These are phyloP conservation scores for Eupsilia transversa DNA, from an alignment of 2,888 invertebrate species.

Conservation along the genomic window DNA sequence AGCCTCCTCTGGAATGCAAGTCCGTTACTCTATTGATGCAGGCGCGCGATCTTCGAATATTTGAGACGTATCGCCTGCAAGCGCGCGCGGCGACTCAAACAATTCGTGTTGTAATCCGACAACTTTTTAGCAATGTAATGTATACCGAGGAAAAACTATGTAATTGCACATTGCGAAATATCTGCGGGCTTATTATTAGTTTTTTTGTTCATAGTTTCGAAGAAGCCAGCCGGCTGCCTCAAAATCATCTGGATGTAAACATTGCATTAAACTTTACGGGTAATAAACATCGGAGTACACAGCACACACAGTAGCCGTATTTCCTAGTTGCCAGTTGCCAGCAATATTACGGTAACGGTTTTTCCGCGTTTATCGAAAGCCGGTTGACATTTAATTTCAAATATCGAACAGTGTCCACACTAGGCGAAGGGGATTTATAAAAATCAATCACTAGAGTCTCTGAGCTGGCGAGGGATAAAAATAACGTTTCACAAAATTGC, in stretches of 20 bases:
- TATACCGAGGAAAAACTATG: slow-evolving; percentile 59
- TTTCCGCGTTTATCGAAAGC: slow-evolving; percentile 6
- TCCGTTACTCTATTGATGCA: slow-evolving; percentile 69
- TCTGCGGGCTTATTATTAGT: slow-evolving; percentile 57
- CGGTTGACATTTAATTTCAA: slow-evolving; percentile 49
- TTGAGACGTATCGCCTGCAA: slow-evolving; percentile 66
- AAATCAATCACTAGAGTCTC: slow-evolving; percentile 49
- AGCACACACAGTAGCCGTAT: slow-evolving; percentile 16
- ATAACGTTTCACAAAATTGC: slow-evolving; percentile 45
- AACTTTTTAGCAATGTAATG: slow-evolving; percentile 65
- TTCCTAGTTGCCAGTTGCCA: slow-evolving; percentile 15
- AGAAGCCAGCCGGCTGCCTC: slow-evolving; percentile 51
- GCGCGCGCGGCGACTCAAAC: slow-evolving; percentile 63
- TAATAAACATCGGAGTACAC: slow-evolving; percentile 45
- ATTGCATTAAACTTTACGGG: slow-evolving; percentile 47
- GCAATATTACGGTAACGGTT: slow-evolving; percentile 18
- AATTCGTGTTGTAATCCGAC: slow-evolving; percentile 70
- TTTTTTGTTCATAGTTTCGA: slow-evolving; percentile 54
- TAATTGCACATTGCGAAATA: slow-evolving; percentile 69
- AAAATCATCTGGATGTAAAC: slow-evolving; percentile 57
- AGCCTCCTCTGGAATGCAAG: slow-evolving; percentile 53
- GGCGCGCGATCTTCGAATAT: slow-evolving; percentile 69
- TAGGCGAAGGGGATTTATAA: slow-evolving; percentile 32
- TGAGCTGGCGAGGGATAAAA: slow-evolving; percentile 40
- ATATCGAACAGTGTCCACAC: slow-evolving; percentile 39